Conservation (phyloP, 2,797 vertebrate species). For the Petrocephalus schoutedeni region DNA sequence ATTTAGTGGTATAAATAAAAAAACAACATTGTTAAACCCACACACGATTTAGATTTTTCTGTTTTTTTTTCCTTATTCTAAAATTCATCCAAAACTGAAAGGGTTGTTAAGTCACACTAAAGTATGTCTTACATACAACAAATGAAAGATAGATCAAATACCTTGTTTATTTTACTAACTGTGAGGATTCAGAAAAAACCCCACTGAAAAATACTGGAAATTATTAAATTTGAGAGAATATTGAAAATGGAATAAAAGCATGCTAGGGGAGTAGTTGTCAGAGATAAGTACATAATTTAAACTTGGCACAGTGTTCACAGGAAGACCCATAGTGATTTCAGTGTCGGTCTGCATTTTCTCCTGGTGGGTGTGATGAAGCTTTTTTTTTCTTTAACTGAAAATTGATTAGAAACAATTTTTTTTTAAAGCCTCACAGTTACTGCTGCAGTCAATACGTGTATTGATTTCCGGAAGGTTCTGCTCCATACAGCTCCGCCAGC, state of each 20-base stretch:
- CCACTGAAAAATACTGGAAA: background rate
- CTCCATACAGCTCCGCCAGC: slow-evolving; percentile 86
- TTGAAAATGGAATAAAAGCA: background rate
- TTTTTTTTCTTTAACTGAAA: background rate
- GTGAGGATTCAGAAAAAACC: background rate
- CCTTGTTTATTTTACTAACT: background rate
- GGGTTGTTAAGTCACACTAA: background rate
- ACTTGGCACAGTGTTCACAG: background rate
- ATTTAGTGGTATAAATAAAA: background rate
- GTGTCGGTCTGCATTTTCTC: background rate
- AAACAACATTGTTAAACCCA: background rate
- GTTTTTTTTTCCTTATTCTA: background rate
- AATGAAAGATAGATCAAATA: background rate
- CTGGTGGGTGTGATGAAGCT: background rate
- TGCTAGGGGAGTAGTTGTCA: background rate
- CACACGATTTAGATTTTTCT: background rate
- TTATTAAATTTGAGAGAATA: background rate
- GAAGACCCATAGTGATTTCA: background rate
- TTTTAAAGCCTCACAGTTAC: background rate
- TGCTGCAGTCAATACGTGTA: slow-evolving; percentile 62
- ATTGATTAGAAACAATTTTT: background rate
- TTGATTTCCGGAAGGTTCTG: slow-evolving; percentile 61
- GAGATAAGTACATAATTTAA: background rate
- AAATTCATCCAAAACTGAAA: background rate
- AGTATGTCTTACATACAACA: background rate